A percentile compares a stretch with the other conserved stretches of the same genome.
phyloP scores from a whole-genome alignment of 2,113 vertebrate species.

The Candoia aspera region DNA sequence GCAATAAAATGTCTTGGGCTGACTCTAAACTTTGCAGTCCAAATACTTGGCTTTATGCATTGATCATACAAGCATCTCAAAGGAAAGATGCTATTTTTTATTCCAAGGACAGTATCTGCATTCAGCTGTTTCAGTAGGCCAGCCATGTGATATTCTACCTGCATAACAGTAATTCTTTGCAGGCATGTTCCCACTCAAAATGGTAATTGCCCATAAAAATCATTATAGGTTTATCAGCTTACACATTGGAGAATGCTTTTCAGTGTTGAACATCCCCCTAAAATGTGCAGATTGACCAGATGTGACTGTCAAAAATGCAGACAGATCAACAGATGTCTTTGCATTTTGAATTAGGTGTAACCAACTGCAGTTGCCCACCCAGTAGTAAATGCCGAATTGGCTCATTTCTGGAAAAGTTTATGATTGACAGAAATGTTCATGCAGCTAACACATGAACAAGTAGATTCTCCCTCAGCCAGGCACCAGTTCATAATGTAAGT shows the following conservation, averaged over 20 bases:
- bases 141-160: not conserved
- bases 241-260: conserved; percentile 21
- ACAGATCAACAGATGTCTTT: conserved; percentile 34
- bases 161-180: not conserved
- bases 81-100: not conserved
- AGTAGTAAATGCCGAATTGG: not conserved
- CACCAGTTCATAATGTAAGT: conserved; percentile 8
- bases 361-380: conserved; percentile 7
- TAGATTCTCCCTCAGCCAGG: conserved; percentile 4
- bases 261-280: conserved; percentile 11
- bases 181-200: conserved; percentile 20
- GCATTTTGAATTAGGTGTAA: conserved; percentile 29
- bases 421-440: conserved; percentile 21
- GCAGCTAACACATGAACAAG: conserved; percentile 13
- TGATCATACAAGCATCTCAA: not conserved
- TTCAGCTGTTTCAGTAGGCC: not conserved
- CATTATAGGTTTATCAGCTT: conserved; percentile 31
- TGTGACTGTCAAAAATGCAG: conserved; percentile 29
- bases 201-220: conserved; percentile 33
- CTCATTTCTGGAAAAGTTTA: not conserved
- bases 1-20: not conserved
- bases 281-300: conserved; percentile 33
- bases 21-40: not conserved
- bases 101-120: not conserved
- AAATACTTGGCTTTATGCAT: not conserved